Evolutionary conservation across 1,140 invertebrate species (phyloP), one percentile per base, ranked within the genome.

Genomic region (Zeugodacus cucurbitae): DNA sequence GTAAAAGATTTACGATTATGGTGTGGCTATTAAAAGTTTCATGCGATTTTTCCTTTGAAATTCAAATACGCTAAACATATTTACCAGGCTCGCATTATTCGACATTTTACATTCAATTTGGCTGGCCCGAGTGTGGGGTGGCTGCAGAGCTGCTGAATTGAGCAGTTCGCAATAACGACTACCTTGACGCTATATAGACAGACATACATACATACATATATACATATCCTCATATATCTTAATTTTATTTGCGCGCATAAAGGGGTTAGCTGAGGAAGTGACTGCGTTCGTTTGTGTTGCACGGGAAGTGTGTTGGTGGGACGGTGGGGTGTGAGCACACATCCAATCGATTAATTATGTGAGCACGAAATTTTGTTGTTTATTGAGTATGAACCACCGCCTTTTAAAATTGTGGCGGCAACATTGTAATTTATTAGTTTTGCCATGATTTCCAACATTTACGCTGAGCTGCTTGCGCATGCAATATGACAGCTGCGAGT

Each of bases 1-100:
- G 67, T 78, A 74, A 57, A 88, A 88, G 87, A 88, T 88, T 88
- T 88, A 88, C 87, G 87, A 88, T 88, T 88, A 88, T 85, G 87
- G 87, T 59, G 34, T 20, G 78, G 58, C 87, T 88, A 88, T 88
- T 88, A 88, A 88, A 88, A 88, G 78, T 82, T 88, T 85, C 67
- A 70, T 88, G 70, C 87, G 58, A 74, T 78, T 88, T 88, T 88
- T 86, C 58, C 48, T 62, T 62, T 41, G 26, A 74, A 57, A 82
- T 85, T 48, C 78, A 82, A 88, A 41, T 54, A 59, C 74, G 57
- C 26, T 37, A 57, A 74, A 74, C 6, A 78, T 57, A 87, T 34
- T 32, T 54, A 74, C 67, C 48, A 67, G 48, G n/a, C 3, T 87
- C 58, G 44, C 62, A 48, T 67, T 74, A 74, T 82, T 74, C 41